phyloP scores from a whole-genome alignment of 2,888 invertebrate genomes.

The Subacronicta megacephala region DNA sequence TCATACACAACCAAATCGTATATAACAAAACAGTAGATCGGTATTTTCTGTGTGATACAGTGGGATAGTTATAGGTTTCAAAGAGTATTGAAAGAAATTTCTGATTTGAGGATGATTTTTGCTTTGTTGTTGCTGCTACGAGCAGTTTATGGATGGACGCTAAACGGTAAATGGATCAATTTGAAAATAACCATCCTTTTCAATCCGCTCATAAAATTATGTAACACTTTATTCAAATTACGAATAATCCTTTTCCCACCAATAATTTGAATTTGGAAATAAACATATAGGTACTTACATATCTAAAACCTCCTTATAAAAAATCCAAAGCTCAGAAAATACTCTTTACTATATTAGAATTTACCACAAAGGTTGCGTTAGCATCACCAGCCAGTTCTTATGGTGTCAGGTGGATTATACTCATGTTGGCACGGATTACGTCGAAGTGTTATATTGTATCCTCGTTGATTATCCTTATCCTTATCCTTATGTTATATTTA shows the following conservation, averaged over 20 bases:
- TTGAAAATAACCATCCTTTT: too few relatives aligned
- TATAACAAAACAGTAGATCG: background rate
- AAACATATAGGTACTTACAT: too few relatives aligned
- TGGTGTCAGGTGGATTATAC: slow-evolving; percentile 24
- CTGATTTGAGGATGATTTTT: too few relatives aligned
- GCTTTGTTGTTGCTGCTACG: too few relatives aligned
- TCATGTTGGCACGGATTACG: slow-evolving; percentile 19
- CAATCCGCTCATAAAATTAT: too few relatives aligned
- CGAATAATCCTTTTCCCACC: background rate
- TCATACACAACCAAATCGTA: background rate
- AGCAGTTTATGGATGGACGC: too few relatives aligned
- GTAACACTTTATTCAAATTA: too few relatives aligned
- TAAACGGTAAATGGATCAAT: too few relatives aligned
- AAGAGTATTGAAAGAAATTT: too few relatives aligned
- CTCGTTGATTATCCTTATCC: slow-evolving; percentile 30
- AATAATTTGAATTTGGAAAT: background rate
- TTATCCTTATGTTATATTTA: too few relatives aligned
- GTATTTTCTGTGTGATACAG: background rate
- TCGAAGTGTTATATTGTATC: slow-evolving; percentile 35
- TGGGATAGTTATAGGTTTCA: too few relatives aligned
- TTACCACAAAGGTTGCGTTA: slow-evolving; percentile 8
- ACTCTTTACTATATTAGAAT: slow-evolving; percentile 4
- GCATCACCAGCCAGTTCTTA: slow-evolving; percentile 20
- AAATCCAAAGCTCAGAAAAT: slow-evolving; percentile 16
- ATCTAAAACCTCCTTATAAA: slow-evolving; percentile 16